phyloP scores from a whole-genome alignment of 2,113 vertebrate genomes.

The Urocitellus parryii region DNA sequence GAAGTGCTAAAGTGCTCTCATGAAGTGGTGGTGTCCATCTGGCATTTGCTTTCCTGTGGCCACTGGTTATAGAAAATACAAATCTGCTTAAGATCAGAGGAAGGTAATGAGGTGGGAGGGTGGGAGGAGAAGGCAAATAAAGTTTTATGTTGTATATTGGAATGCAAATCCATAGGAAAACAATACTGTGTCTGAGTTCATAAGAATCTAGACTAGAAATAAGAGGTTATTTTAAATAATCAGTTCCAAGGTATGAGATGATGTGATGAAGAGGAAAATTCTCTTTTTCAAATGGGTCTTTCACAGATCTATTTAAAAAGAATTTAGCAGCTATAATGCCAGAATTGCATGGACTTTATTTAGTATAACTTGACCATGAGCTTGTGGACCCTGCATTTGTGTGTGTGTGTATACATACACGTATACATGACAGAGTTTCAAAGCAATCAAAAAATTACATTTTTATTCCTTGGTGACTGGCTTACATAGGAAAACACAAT shows the following conservation, averaged over 20 bases:
- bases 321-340: background rate
- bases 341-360: background rate
- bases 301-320: background rate
- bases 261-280: conserved; percentile 35
- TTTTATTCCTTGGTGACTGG: background rate
- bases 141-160: background rate
- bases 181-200: background rate
- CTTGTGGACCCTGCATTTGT: background rate
- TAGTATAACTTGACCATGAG: background rate
- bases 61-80: conserved; percentile 7
- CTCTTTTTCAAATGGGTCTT: background rate
- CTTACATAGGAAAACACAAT: background rate
- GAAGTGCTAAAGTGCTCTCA: no score
- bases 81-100: background rate
- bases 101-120: background rate
- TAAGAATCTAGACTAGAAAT: background rate
- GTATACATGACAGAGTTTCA: background rate
- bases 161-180: background rate
- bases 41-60: background rate
- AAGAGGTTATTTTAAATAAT: conserved; percentile 21
- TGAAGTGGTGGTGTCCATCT: background rate
- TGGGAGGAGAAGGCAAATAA: background rate
- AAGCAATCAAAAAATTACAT: background rate
- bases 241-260: background rate
- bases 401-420: background rate